Base-by-base conservation (phyloP, 2,797 vertebrate genomes). In the Pterois miles region DNA sequence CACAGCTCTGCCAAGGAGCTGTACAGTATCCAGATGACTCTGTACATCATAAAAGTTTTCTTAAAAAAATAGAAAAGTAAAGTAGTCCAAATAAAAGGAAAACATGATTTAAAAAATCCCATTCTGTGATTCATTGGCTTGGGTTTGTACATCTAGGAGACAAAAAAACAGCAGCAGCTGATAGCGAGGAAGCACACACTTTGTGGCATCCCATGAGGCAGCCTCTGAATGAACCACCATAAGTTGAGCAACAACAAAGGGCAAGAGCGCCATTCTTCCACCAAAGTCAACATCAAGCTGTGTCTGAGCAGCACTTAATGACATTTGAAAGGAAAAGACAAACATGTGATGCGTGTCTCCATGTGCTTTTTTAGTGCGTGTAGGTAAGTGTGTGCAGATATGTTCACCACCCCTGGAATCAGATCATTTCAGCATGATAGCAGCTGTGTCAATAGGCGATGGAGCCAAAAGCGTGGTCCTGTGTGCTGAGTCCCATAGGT, bases 381-480 rank as follows among this genome's bases (percentile, higher is more conserved):
- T 70, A 72, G 79, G 86, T 88, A 86, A 73, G 84, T 88, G 86
- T 78, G 85, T 29, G 22, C 57, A 31, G 83, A 91, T 87, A 86
- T 78, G 70, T 90, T 85, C 89, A 81, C 75, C 89, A 84, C 85
- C 87, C 83, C 77, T 77, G 82, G 87, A 94, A 91, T 92, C 65
- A 7, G 87, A 91, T 92, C 75, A 83, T 73, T 91, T 83, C 89
- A 87, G 87, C 78, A 27, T 87, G 88, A 93, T 74, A 91, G 91
- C 94, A 94, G 92, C 95, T 95, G 94, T 93, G 92, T 95, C 93
- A 95, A 95, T 81, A 94, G 76, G 79, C 66, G 5, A 78, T 9
- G 36, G 57, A 89, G 92, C 89, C 91, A 92, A 88, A 87, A 86
- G 83, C 68, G 85, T 83, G 87, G 87, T 86, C 81, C 86, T 82